Evolutionary conservation across 2,888 invertebrate species (phyloP), one percentile per base, ranked within the genome.

Genomic region (Norana najaformis): DNA sequence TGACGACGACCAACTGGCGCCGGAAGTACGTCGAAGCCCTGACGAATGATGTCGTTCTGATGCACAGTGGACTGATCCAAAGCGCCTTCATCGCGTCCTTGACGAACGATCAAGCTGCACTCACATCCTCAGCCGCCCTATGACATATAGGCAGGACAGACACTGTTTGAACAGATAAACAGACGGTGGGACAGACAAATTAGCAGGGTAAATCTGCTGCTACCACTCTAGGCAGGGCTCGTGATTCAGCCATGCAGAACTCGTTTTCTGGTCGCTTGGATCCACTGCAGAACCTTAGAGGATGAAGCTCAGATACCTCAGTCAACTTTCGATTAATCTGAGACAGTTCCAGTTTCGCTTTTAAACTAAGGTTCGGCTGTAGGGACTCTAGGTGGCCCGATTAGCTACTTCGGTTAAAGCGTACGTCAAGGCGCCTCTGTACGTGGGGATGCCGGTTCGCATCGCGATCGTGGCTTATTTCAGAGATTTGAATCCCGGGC

Each of bases 1-100:
- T 90, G 36, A 90, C 90, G 39, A 90, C 90, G 37, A 89, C 89
- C 36, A 89, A 89, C 83, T 89, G 89, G 89, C 82, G 83, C 37
- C 82, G 83, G 39, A 89, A 83, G 83, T 89, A 83, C 89, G 39
- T 83, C 38, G 89, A 89, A n/a, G 85, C 85, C 4, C 36, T 85
- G 85, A 85, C 85, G 36, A 37, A 85, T 85, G 85, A 85, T 35
- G 85, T 85, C 85, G 16, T 85, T 37, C 85, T 85, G 85, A 35
- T 20, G 85, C 85, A 85, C 36, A 85, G 85, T n/a, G 85, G 85
- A 85, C 85, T 85, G 35, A 85, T 85, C 23, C 85, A 85, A n/a
- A 85, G 85, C 85, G 85, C 85, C 35, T 18, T 85, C 85, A 85
- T 85, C 6, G 83, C 35, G 83, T 20, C 83, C 16, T 83, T 83